Evolutionary conservation across 2,888 invertebrate species (phyloP).

Genomic region (Rhopalosiphum nymphaeae): DNA sequence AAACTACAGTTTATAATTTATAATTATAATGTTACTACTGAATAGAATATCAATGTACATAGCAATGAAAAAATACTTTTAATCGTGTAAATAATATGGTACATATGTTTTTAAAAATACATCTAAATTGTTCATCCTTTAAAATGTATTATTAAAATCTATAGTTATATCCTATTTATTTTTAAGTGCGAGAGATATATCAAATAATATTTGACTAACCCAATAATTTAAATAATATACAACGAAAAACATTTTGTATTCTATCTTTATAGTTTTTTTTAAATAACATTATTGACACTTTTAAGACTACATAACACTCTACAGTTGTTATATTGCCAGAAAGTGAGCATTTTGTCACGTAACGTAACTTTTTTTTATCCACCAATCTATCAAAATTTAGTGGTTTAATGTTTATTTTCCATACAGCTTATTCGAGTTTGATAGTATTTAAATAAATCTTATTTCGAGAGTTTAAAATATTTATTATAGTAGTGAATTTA

Average conservation of each 20-base stretch:
- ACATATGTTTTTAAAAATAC: background rate
- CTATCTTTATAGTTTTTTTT: background rate
- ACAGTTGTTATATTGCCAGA: background rate
- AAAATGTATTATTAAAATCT: background rate
- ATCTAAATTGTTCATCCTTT: background rate
- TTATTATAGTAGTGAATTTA: background rate
- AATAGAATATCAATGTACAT: background rate
- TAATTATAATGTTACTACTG: background rate
- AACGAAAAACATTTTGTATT: background rate
- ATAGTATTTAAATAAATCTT: background rate
- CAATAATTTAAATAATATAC: background rate
- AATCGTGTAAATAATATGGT: background rate
- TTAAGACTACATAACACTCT: background rate
- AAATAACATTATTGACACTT: conserved; percentile 1
- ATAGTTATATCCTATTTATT: background rate
- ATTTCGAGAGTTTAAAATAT: background rate
- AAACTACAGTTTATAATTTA: background rate
- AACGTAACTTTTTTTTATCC: background rate
- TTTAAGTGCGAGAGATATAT: background rate
- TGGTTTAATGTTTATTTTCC: conserved; percentile 1
- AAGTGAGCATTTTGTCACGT: background rate
- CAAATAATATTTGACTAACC: background rate
- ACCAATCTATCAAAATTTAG: background rate
- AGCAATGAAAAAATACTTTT: background rate
- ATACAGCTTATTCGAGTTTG: background rate